phyloP scores from a whole-genome alignment of 1,140 invertebrate species.

The Dermatophagoides farinae region DNA sequence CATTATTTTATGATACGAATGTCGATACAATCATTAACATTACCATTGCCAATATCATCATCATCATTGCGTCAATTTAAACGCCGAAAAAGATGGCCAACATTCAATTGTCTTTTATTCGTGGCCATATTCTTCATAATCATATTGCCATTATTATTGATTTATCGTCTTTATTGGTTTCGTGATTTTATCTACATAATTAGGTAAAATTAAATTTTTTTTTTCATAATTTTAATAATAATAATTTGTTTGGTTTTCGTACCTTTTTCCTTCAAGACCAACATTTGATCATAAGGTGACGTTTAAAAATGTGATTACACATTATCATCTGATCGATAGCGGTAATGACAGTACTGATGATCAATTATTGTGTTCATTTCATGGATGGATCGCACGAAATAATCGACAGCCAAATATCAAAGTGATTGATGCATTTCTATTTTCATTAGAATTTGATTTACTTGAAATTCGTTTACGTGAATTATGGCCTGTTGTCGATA shows the following conservation, averaged over 20 bases:
- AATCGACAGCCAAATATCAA: not conserved
- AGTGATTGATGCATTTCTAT: conserved; percentile 4
- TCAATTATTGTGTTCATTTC: not conserved
- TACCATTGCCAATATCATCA: too few relatives aligned
- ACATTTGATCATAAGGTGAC: not conserved
- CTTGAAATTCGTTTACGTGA: conserved; percentile 5
- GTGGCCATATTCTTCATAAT: too few relatives aligned
- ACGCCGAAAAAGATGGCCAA: too few relatives aligned
- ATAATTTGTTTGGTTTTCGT: not conserved
- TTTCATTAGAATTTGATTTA: conserved; percentile 10
- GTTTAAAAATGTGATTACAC: too few relatives aligned
- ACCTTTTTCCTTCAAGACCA: not conserved
- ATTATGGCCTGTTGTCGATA: conserved; percentile 1
- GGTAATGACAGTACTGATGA: too few relatives aligned
- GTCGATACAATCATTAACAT: too few relatives aligned
- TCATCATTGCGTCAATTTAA: too few relatives aligned
- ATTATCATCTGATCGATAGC: too few relatives aligned
- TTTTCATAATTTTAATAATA: not conserved
- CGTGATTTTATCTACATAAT: conserved; percentile 1
- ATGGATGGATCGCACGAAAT: not conserved
- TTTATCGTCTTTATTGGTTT: not conserved
- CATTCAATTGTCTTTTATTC: too few relatives aligned
- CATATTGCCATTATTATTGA: not conserved
- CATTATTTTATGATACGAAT: too few relatives aligned
- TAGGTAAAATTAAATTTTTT: not conserved